Base-by-base conservation (phyloP, 1,140 invertebrate genomes). In the Belonocnema kinseyi region DNA sequence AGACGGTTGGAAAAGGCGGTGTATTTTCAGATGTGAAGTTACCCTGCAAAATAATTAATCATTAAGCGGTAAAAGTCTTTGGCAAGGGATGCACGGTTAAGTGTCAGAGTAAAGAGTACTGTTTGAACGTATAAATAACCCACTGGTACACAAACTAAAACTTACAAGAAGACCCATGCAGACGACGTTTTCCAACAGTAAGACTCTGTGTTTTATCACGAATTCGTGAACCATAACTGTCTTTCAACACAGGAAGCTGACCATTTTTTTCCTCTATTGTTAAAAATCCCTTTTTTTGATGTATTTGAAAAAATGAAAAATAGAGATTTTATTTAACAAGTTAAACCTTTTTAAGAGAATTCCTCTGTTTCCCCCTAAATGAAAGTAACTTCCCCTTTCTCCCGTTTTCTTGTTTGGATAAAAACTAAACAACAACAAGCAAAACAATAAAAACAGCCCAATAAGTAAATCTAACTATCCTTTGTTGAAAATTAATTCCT, bases 61-160 rank as follows among this genome's bases (percentile, higher is more conserved):
- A 86, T 87, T 83, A 77, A 58, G 53, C 76, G 50, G 76, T 75
- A 77, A 77, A 81, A 81, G 76, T 80, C 74, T 82, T 79, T 73
- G 76, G 81, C 77, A 19, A 75, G 56, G 73, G 82, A 80, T 80
- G 75, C 76, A 53, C 73, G 72, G 74, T 79, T 75, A 80, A 77
- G 72, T 73, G 77, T 79, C 78, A 61, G 52, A 56, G 75, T 78
- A 74, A 79, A 74, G 77, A 50, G 73, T 70, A 77, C 79, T 76
- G 77, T 85, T 80, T 79, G 77, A 72, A 58, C 56, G 76, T 86
- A 86, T 86, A 85, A 86, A 87, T 87, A 87, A 86, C 83, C 74
- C 77, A 74, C 79, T 78, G 58, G 19, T 16, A 26, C 72, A 14
- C 56, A 50, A 58, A 74, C 16, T 2, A 11, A 33, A 16, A 33